Evolutionary conservation across 2,797 vertebrate genomes (phyloP).

Genomic region (Lerista edwardsae): DNA sequence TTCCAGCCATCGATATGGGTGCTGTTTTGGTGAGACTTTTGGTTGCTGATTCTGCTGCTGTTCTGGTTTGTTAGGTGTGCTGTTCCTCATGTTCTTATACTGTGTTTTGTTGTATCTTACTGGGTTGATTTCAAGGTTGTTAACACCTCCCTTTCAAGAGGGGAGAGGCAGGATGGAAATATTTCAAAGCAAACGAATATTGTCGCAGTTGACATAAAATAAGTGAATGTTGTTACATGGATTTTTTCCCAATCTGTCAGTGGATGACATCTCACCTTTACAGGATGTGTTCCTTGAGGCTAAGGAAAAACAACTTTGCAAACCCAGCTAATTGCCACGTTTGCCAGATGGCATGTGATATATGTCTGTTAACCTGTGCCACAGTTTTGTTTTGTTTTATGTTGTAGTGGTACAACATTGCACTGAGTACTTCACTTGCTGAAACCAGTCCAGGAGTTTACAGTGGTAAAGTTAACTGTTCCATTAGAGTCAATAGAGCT

Average conservation of each 20-base stretch:
- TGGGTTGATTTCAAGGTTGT: too few species aligned
- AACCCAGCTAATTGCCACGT: constrained; percentile 24
- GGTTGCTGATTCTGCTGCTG: too few species aligned
- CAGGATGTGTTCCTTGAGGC: constrained; percentile 20
- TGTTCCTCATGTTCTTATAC: neutral
- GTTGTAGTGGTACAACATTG: too few species aligned
- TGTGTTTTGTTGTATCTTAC: too few species aligned
- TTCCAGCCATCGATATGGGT: too few species aligned
- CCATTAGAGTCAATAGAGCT: too few species aligned
- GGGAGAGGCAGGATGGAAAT: too few species aligned
- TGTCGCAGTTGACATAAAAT: neutral
- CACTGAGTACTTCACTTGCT: neutral
- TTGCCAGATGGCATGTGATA: constrained; percentile 5
- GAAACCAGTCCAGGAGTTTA: neutral
- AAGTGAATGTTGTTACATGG: constrained; percentile 1
- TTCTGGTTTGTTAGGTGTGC: neutral
- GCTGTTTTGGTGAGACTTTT: too few species aligned
- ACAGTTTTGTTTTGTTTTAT: too few species aligned
- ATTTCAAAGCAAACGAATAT: too few species aligned
- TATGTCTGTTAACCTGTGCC: neutral
- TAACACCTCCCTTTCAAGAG: too few species aligned
- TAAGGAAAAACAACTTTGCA: constrained; percentile 39
- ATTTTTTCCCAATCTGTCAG: constrained; percentile 33
- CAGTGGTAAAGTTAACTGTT: too few species aligned
- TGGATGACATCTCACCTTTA: constrained; percentile 38